Evolutionary conservation across 2,797 vertebrate species (phyloP), one percentile per base, ranked within the genome.

Genomic region (Lates japonicus): DNA sequence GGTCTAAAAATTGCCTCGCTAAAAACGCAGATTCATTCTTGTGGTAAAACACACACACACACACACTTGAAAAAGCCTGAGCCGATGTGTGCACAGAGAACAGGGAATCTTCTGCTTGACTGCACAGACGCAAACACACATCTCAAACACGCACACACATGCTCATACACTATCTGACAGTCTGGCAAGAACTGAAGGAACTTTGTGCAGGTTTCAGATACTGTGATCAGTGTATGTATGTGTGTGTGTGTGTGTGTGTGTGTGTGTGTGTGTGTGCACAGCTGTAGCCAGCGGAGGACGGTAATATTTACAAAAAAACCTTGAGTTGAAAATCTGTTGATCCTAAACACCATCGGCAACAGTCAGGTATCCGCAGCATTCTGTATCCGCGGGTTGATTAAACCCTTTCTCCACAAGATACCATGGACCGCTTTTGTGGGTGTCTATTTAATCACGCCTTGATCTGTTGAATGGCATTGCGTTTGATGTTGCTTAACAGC

Each of bases 381-480:
- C 91, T 12, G 79, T 74, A 77, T 90, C 85, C 58, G 13, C 13
- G 12, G 78, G 79, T 85, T 89, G 84, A 90, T 91, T 92, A 87
- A 90, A 64, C 78, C 62, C 37, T 81, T 69, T 78, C 81, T 78
- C 84, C 73, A 55, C 71, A 80, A 87, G 90, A 93, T 65, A 85
- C 86, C 84, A 79, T 61, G 86, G 88, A 84, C 76, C 6, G 84
- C 88, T n/a, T 92, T 89, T 90, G 90, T 79, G 82, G 82, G 90
- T 85, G 90, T 87, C 86, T 88, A 72, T 88, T 90, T 92, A 93
- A 94, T 94, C 91, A 82, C 35, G 78, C 91, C 92, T 94, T 94
- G 90, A 93, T 93, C 93, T 87, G 90, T 87, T 87, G 87, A 87
- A 90, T 83, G 90, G 85, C 85, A 75, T 90, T 84, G 89, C 87